Conservation (phyloP, 2,888 invertebrate species). For the Steinernema scapterisci region DNA sequence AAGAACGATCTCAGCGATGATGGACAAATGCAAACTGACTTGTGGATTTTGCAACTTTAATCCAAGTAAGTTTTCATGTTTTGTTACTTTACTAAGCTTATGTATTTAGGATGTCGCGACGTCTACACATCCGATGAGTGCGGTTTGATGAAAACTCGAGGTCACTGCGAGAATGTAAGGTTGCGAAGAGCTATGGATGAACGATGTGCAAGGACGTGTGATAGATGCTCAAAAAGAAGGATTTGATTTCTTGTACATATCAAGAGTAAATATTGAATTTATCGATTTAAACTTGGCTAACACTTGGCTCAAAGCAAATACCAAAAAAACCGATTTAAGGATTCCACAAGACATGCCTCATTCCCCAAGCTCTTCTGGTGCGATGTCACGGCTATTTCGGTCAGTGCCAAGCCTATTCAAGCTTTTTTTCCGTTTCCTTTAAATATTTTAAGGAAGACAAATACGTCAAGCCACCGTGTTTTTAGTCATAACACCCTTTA, state of each 20-base stretch:
- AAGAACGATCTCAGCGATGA: conserved; percentile 2
- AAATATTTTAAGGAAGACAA: too few species aligned
- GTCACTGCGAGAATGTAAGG: conserved; percentile 7
- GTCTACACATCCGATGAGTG: conserved; percentile 1
- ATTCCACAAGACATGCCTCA: too few species aligned
- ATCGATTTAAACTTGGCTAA: too few species aligned
- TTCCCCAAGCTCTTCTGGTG: too few species aligned
- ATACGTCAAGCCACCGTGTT: too few species aligned
- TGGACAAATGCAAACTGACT: not conserved
- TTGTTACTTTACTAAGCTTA: not conserved
- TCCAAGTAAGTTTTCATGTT: not conserved
- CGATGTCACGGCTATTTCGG: too few species aligned
- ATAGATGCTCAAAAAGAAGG: not conserved
- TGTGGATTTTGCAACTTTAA: not conserved
- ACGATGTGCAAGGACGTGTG: conserved; percentile 17
- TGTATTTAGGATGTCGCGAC: not conserved
- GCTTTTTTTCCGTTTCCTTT: not conserved
- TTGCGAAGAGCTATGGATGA: conserved; percentile 6
- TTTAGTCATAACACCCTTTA: too few species aligned
- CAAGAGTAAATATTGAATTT: not conserved
- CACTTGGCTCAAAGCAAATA: too few species aligned
- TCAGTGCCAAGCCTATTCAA: too few species aligned
- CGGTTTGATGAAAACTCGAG: not conserved
- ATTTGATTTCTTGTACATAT: conserved; percentile 14
- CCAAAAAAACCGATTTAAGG: too few species aligned